A percentile compares a stretch with the other conserved stretches of the same genome.
These are phyloP conservation scores for Caretta caretta DNA, from an alignment of 2,113 vertebrate genomes.

Conservation along the genomic window DNA sequence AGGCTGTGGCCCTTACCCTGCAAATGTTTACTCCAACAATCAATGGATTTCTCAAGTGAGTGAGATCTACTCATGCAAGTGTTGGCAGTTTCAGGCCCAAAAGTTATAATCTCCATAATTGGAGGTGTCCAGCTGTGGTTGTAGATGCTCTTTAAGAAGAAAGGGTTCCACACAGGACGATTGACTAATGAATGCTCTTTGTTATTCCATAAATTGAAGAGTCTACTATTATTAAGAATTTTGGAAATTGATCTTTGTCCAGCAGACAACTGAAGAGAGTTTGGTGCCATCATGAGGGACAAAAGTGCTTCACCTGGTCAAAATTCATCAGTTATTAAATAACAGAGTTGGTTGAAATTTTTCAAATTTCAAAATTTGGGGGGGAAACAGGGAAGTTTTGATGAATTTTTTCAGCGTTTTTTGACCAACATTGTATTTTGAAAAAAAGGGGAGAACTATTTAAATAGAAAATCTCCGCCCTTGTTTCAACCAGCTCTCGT, in stretches of 20 bases:
- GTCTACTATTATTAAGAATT: background rate
- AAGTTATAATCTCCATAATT: no score
- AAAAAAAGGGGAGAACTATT: no score
- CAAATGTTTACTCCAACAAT: background rate
- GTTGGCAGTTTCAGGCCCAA: background rate
- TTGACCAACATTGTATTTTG: background rate
- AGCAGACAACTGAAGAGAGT: background rate
- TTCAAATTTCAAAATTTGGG: rapidly evolving
- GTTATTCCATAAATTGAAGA: rapidly evolving
- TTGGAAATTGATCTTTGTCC: background rate
- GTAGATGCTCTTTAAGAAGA: no score
- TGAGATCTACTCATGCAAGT: background rate
- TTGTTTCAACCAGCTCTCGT: background rate
- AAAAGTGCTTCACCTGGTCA: background rate
- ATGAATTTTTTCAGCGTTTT: background rate
- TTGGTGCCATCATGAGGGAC: rapidly evolving
- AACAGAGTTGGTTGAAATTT: rapidly evolving
- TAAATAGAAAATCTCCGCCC: background rate
- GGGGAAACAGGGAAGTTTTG: background rate
- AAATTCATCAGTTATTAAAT: background rate
- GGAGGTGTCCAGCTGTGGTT: no score
- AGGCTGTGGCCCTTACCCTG: no score
- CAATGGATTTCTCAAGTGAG: background rate
- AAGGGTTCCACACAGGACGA: no score
- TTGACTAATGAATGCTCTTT: background rate